Base-by-base conservation (phyloP, 2,888 invertebrate species). In the Caenorhabditis uteleia region DNA sequence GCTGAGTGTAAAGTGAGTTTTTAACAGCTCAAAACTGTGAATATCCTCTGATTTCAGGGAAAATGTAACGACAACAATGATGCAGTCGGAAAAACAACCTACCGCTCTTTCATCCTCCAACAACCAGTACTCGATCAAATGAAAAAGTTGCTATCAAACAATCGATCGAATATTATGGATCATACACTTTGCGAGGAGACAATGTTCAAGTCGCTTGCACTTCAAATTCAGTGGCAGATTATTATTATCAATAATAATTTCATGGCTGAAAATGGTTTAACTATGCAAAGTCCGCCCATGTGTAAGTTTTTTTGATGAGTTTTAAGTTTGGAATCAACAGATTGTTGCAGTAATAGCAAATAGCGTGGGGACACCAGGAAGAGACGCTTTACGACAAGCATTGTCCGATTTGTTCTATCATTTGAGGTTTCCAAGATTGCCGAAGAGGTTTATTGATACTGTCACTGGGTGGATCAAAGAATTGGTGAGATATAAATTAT, bases 141-240 rank as follows among this genome's bases (percentile, higher is more conserved):
- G 69, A 75, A 73, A 34, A 61, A 61, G 14, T 56, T 73, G 21
- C 57, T 81, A 29, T 34, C 54, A 16, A 64, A 67, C 5, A 68
- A 79, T 33, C 62, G 70, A 21, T 49, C 46, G 7, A 70, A 64
- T 40, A 68, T 75, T 23, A 51, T 80, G 55, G 75, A 79, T 36
- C 67, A 75, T 39, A 45, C 57, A 1, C 36, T 78, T 12, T 74
- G 71, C 45, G 65, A 68, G 31, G 76, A 78, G 39, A 61, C 75
- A 6, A 51, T 68, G 12, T 69, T 74, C n/a, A 47, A 75, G 12
- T 75, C 76, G 7, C 44, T 58, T 18, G 48, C 53, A 16, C 47
- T 69, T 12, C 78, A 81, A 65, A 76, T 80, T 44, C 80, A 81
- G 62, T 81, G 81, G 81, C 61, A 68, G 16, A 68, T 81, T 10